Evolutionary conservation across 2,888 invertebrate species (phyloP), one percentile per base, ranked within the genome.

Genomic region (Mythimna impura): DNA sequence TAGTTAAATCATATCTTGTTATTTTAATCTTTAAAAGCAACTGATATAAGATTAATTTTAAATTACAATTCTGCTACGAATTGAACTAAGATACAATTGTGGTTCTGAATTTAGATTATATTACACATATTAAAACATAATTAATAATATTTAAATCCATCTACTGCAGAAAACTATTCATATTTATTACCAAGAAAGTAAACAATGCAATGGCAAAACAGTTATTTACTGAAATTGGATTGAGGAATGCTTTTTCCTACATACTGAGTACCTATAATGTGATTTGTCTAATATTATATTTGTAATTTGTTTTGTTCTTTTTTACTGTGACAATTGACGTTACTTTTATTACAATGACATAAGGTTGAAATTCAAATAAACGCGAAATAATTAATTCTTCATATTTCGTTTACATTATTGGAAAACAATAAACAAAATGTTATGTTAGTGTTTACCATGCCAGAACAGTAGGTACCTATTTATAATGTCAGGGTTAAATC

Each of bases 401-500:
- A 12, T 43, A 4, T 68, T 68, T 74, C 69, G 50, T 76, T 70
- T 50, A 72, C 36, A 66, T 25, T 64, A 22, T 43, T 68, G 43
- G 22, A 43, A 30, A 25, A 30, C 25, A 36, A 55, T 47, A 64
- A 61, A 9, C 47, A 47, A n/a, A 50, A n/a, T 62, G 54, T 57
- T 62, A 8, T 61, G 40, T 36, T 43, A 64, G 20, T 70, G 17
- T 76, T 60, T 52, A 75, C 30, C 50, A 74, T 67, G 62, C 81
- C 82, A 71, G 78, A 73, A 62, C 77, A 83, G 84, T 84, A 86
- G 84, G 79, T 79, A 81, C 50, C 61, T 80, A 73, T 77, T 78
- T 72, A 76, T 85, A 76, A 81, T 79, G 72, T 83, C 85, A 78
- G 70, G 57, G 74, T 78, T 72, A 66, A 55, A 73, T 60, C 55